These are phyloP conservation scores for Dorcus hopei DNA, from an alignment of 2,888 invertebrate species.

Conservation along the genomic window DNA sequence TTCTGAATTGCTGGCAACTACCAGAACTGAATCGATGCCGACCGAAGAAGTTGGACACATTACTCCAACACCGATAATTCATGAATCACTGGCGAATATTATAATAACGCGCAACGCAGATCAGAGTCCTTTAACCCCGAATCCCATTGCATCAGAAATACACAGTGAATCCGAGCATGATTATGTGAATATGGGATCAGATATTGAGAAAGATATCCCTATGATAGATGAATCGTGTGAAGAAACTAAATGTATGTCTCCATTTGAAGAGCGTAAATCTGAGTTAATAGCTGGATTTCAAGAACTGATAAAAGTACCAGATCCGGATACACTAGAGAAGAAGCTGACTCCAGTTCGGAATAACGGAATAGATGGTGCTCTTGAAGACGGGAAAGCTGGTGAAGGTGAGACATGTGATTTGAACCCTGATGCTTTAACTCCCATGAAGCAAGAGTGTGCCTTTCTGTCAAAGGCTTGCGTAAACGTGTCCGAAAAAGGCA, in stretches of 20 bases:
- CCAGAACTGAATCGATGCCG: constrained; percentile 28
- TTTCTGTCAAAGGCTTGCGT: constrained; percentile 16
- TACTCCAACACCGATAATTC: constrained; percentile 27
- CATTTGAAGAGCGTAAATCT: constrained; percentile 41
- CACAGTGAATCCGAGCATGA: constrained; percentile 38
- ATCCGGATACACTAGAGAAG: too few species aligned
- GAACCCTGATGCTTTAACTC: constrained; percentile 18
- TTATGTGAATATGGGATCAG: constrained; percentile 43
- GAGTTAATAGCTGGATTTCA: constrained; percentile 43
- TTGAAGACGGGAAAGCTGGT: constrained; percentile 16
- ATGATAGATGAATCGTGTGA: constrained; percentile 13
- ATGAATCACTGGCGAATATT: constrained; percentile 40
- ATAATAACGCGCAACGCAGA: constrained; percentile 37
- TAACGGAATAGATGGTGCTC: constrained; percentile 2
- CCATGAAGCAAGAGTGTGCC: constrained; percentile 22
- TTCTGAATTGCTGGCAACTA: constrained; percentile 33
- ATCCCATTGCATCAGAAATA: constrained; percentile 27
- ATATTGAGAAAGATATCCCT: constrained; percentile 25
- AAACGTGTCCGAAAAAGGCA: constrained; percentile 15
- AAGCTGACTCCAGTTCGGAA: background rate
- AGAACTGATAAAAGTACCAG: constrained; percentile 34
- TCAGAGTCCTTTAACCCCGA: constrained; percentile 15
- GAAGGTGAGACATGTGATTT: constrained; percentile 46
- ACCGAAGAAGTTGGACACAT: constrained; percentile 38
- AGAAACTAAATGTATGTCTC: constrained; percentile 23